Evolutionary conservation across 2,888 invertebrate species (phyloP).

Genomic region (Hyposoter didymator): DNA sequence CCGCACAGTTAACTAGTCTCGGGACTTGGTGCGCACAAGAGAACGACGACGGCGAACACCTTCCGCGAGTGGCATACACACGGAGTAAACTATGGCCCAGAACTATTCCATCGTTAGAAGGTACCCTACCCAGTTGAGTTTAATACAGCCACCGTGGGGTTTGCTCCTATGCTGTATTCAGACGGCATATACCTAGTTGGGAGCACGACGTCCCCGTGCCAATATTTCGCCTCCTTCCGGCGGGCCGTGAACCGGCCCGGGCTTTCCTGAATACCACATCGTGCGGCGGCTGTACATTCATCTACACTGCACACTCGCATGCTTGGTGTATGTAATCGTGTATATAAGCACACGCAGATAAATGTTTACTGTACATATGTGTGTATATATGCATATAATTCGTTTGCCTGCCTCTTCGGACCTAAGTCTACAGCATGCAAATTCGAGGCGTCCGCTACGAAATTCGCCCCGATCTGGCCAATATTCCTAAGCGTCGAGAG

Average conservation of each 20-base stretch:
- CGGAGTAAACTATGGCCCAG: slow-evolving; percentile 73
- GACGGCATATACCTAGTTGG: slow-evolving; percentile 29
- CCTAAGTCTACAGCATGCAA: slow-evolving; percentile 81
- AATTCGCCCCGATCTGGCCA: slow-evolving; percentile 77
- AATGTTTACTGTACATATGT: slow-evolving; percentile 13
- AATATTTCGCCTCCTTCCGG: slow-evolving; percentile 52
- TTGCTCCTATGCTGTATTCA: slow-evolving; percentile 48
- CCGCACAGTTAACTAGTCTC: slow-evolving; percentile 68
- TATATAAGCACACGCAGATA: background rate
- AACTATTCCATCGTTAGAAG: slow-evolving; percentile 75
- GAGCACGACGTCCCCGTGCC: slow-evolving; percentile 26
- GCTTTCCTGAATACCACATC: slow-evolving; percentile 30
- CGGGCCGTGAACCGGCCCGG: slow-evolving; percentile 44
- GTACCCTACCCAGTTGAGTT: slow-evolving; percentile 60
- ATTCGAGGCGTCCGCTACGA: slow-evolving; percentile 71
- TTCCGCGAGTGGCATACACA: slow-evolving; percentile 61
- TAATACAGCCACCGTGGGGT: slow-evolving; percentile 56
- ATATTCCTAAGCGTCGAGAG: slow-evolving; percentile 72
- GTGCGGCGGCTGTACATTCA: slow-evolving; percentile 29
- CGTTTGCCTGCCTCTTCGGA: slow-evolving; percentile 70
- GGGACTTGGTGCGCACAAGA: slow-evolving; percentile 51
- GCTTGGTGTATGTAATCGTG: background rate
- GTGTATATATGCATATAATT: slow-evolving; percentile 29
- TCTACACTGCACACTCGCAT: slow-evolving; percentile 11
- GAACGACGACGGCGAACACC: slow-evolving; percentile 52